Base-by-base conservation (phyloP, 2,888 invertebrate genomes). In the Cantharis flavilabris region DNA sequence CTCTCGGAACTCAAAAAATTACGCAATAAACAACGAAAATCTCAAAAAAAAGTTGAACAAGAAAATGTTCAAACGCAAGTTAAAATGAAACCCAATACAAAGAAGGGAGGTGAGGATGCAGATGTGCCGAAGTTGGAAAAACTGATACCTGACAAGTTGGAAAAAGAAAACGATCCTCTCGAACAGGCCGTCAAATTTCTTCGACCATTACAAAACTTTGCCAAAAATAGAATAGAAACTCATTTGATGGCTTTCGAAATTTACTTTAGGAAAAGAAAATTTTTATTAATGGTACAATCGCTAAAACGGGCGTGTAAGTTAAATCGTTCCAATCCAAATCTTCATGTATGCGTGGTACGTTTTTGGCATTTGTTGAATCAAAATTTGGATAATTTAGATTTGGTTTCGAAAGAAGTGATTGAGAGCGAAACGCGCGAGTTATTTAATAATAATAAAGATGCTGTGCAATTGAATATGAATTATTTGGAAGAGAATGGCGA, bases 191-290 rank as follows among this genome's bases (percentile, higher is more conserved):
- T 98, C 85, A 97, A 96, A 89, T 99, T 99, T 90, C 92, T 99
- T 82, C 94, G 94, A 87, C 99, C 99, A 63, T 90, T 99, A 83
- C 96, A 98, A 89, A 92, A 93, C 81, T 91, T 98, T 85, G 96
- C 96, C 82, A 92, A 95, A 79, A 92, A 97, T 86, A 93, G 94
- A 87, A 95, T 98, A 91, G 97, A 98, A 86, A 98, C 98, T 85
- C 98, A 99, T 92, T 92, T 98, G 85, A 93, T 98, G 93, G 98
- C 98, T 85, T 99, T 98, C 89, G 98, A 99, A 92, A 97, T 99
- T 84, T 99, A 98, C 89, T 95, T 92, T 89, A 95, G 98, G 86
- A 98, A 98, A 94, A 96, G 97, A 85, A 97, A 97, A 89, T 93
- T 96, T 71, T 91, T 99, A 77, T 90, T 98, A 83, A 98, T 99